Conservation (phyloP, 2,113 vertebrate species). For the Hypanus sabinus region DNA sequence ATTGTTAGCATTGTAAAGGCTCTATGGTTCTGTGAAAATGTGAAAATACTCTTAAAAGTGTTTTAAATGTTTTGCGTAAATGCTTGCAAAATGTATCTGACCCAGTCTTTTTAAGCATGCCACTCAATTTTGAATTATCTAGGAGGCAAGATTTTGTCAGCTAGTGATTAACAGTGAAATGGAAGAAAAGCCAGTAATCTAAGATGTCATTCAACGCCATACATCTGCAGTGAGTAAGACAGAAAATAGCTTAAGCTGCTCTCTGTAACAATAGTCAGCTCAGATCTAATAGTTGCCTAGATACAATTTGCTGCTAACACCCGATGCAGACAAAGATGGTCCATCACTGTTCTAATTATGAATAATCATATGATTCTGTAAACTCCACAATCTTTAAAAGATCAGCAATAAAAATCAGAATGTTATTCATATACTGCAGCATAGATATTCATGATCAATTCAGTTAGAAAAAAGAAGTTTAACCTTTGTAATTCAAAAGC, state of each 20-base stretch:
- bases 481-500: background rate
- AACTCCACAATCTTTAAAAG: background rate
- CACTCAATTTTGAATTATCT: slow-evolving; percentile 39
- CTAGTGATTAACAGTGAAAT: slow-evolving; percentile 38
- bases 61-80: slow-evolving; percentile 39
- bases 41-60: slow-evolving; percentile 40
- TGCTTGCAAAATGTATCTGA: background rate
- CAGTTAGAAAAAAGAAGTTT: background rate
- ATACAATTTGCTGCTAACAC: background rate
- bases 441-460: background rate
- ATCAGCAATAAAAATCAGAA: background rate
- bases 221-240: slow-evolving; percentile 26
- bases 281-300: background rate
- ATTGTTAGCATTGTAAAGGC: background rate
- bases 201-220: slow-evolving; percentile 39
- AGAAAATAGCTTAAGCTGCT: background rate
- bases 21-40: slow-evolving; percentile 38
- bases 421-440: background rate
- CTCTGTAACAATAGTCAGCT: background rate
- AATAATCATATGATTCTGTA: background rate
- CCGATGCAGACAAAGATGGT: background rate
- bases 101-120: background rate
- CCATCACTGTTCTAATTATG: slow-evolving; percentile 1
- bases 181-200: background rate
- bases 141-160: slow-evolving; percentile 43